Conservation (phyloP, 2,797 vertebrate species). For the Falco concolor region DNA sequence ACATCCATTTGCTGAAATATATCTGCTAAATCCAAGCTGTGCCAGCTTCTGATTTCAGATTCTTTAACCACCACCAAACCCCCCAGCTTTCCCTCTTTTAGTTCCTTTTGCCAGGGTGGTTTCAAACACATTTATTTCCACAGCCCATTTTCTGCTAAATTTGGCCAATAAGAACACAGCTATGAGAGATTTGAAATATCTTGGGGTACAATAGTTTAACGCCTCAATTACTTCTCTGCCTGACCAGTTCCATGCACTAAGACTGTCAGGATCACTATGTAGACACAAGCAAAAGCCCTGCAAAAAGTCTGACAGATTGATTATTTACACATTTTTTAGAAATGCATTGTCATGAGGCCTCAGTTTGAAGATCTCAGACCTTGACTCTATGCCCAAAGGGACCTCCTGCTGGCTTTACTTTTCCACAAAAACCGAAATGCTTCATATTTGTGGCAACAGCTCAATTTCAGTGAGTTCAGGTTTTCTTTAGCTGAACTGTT, state of each 20-base stretch:
- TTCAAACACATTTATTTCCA: not conserved
- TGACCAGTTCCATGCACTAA: not conserved
- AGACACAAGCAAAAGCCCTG: not conserved
- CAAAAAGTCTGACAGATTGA: not conserved
- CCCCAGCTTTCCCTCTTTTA: not conserved
- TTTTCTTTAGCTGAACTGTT: not conserved
- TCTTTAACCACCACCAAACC: not conserved
- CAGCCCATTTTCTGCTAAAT: not conserved
- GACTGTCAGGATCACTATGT: not conserved
- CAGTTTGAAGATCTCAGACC: not conserved
- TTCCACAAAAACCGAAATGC: not conserved
- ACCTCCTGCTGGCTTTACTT: not conserved
- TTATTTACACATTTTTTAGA: conserved; percentile 17
- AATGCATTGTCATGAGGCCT: not conserved
- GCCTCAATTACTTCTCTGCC: not conserved
- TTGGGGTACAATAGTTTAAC: not conserved
- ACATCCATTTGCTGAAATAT: not conserved
- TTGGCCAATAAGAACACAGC: not conserved
- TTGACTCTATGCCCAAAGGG: not conserved
- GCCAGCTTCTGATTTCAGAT: not conserved
- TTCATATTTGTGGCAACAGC: not conserved
- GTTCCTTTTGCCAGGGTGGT: not conserved
- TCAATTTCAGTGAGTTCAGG: not conserved
- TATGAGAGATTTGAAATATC: not conserved
- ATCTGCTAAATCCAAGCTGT: not conserved